These are phyloP conservation scores for Hypomecis punctinalis DNA, from an alignment of 2,888 invertebrate genomes.

Conservation along the genomic window DNA sequence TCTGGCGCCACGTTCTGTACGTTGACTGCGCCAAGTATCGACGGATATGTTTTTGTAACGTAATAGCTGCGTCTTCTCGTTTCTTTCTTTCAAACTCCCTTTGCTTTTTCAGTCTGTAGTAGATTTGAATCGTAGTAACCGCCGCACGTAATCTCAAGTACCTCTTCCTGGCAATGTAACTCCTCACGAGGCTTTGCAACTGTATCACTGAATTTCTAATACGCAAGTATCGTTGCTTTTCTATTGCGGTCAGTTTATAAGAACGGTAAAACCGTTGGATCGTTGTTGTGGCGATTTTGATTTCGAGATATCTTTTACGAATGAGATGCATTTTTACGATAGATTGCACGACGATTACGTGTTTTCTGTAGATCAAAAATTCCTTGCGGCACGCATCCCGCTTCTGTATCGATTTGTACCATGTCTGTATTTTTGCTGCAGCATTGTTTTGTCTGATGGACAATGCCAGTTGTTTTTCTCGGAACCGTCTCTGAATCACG, in stretches of 20 bases:
- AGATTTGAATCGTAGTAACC: conserved; percentile 65
- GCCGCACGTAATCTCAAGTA: conserved; percentile 60
- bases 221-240: conserved; percentile 53
- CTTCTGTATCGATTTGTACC: conserved; percentile 63
- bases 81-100: conserved; percentile 50
- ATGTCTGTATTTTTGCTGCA: conserved; percentile 67
- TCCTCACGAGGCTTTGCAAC: conserved; percentile 58
- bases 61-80: conserved; percentile 59
- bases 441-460: conserved; percentile 51
- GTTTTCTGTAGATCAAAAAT: conserved; percentile 58
- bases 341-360: conserved; percentile 66
- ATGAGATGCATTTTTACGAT: conserved; percentile 62
- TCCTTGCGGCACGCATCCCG: conserved; percentile 56
- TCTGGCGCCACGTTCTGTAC: conserved; percentile 58
- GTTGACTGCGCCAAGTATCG: conserved; percentile 60
- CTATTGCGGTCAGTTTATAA: conserved; percentile 51
- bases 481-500: conserved; percentile 67
- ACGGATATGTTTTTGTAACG: conserved; percentile 68
- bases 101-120: conserved; percentile 64
- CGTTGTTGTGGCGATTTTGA: conserved; percentile 53
- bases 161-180: conserved; percentile 58
- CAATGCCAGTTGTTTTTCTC: conserved; percentile 55
- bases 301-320: conserved; percentile 54
- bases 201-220: conserved; percentile 51
- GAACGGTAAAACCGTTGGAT: conserved; percentile 75